A percentile compares a stretch with the other conserved stretches of the same genome.
Evolutionary conservation across 2,888 invertebrate genomes (phyloP).

Genomic region (Myopa testacea): DNA sequence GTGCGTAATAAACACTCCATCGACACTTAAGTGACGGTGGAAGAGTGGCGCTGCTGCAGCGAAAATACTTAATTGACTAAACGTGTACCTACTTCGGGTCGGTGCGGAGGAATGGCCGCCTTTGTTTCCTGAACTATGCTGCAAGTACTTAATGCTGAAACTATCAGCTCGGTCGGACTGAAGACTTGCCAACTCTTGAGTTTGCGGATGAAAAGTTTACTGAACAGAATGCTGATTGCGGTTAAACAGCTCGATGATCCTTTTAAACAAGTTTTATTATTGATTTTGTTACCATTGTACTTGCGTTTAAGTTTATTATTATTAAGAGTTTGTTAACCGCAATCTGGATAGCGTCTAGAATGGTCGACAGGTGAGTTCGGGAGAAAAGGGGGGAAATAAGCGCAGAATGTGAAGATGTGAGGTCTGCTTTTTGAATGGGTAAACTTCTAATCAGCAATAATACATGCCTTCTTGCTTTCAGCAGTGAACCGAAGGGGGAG

Average conservation of each 20-base stretch:
- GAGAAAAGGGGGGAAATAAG: too few relatives aligned
- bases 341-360: neutral
- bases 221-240: neutral
- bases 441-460: too few relatives aligned
- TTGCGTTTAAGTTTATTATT: neutral
- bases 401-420: too few relatives aligned
- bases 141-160: conserved; percentile 12
- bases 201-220: neutral
- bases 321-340: neutral
- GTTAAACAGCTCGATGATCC: neutral
- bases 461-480: too few relatives aligned
- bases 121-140: conserved; percentile 10
- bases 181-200: neutral
- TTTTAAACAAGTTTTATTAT: neutral
- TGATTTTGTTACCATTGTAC: neutral
- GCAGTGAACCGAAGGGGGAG: too few relatives aligned
- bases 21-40: conserved; percentile 30
- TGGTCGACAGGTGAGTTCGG: neutral
- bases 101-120: neutral
- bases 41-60: conserved; percentile 23
- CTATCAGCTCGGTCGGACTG: conserved; percentile 21
- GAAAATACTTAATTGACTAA: conserved; percentile 31
- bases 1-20: conserved; percentile 33
- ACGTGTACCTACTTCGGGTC: conserved; percentile 14
- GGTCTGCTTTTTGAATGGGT: too few relatives aligned